Evolutionary conservation across 2,113 vertebrate species (phyloP), one percentile per base, ranked within the genome.

Genomic region (Corythaixoides concolor): DNA sequence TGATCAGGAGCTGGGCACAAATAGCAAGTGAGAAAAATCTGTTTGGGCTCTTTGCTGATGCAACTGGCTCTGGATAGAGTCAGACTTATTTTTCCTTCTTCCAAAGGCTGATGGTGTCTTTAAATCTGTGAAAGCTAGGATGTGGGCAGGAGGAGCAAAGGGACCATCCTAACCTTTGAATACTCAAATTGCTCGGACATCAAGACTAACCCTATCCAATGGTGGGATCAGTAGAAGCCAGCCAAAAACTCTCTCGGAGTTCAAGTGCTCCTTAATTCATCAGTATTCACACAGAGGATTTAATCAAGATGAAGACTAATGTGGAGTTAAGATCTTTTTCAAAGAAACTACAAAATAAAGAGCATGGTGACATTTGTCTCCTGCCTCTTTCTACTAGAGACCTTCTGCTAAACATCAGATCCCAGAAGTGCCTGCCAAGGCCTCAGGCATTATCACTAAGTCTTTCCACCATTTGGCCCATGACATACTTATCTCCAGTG

Each of bases 1-100:
- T 47, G 87, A 95, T 81, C 90, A 90, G 81, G 75, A 94, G 89
- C 86, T 82, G 76, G 41, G 86, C 74, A 92, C 89, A 82, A 93
- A 94, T 81, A 91, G 74, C 74, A 92, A 87, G 70, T 1, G 7
- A 72, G 56, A 91, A n/a, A 82, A 93, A 41, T 50, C 41, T 33
- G 27, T 58, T 66, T 78, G 63, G 73, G 37, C 56, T 93, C 60
- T 94, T 81, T 85, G 59, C 47, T 91, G 72, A 74, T 80, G 77
- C 52, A 82, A 66, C 18, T 45, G 67, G 23, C 83, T 89, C 39
- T 79, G 53, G 76, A 45, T 58, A n/a, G 23, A 91, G 37, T 39
- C 37, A 63, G 55, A 32, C 21, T 49, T 77, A 22, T 28, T 90
- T 66, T 62, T 95, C 8, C 22, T 43, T 70, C 28, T 86, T 84